A percentile compares a stretch with the other conserved stretches of the same genome.
Evolutionary conservation across 2,113 vertebrate species (phyloP).

Genomic region (Brachypteracias leptosomus): DNA sequence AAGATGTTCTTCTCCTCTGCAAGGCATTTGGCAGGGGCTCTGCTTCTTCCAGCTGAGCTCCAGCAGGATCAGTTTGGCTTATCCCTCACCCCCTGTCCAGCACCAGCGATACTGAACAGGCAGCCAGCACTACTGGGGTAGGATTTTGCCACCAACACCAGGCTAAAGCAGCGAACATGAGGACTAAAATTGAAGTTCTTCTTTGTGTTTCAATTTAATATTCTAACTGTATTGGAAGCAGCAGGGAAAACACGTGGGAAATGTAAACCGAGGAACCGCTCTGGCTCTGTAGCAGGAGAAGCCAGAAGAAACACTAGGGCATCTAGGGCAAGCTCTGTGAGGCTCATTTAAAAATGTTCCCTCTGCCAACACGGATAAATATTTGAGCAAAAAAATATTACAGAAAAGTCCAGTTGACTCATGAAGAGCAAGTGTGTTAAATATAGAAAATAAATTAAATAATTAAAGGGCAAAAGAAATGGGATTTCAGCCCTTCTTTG

Average conservation of each 20-base stretch:
- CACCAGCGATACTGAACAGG: rapidly evolving
- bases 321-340: background rate
- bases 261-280: background rate
- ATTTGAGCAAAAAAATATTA: slow-evolving; percentile 12
- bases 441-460: slow-evolving; percentile 51
- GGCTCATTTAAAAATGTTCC: slow-evolving; percentile 31
- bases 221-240: background rate
- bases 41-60: slow-evolving; percentile 20
- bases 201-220: background rate
- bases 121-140: rapidly evolving
- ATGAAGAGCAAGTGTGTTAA: background rate
- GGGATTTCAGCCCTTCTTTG: background rate
- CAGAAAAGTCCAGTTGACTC: slow-evolving; percentile 28
- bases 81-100: background rate
- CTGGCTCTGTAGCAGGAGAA: background rate
- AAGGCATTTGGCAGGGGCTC: background rate
- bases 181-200: background rate
- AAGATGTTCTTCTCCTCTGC: background rate
- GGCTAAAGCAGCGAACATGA: background rate
- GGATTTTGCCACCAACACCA: background rate
- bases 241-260: background rate
- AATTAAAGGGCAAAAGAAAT: slow-evolving; percentile 19
- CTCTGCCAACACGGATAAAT: background rate
- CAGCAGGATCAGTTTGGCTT: background rate
- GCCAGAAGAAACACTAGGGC: background rate